Conservation (phyloP, 2,113 vertebrate genomes). For the Deroptyus accipitrinus region DNA sequence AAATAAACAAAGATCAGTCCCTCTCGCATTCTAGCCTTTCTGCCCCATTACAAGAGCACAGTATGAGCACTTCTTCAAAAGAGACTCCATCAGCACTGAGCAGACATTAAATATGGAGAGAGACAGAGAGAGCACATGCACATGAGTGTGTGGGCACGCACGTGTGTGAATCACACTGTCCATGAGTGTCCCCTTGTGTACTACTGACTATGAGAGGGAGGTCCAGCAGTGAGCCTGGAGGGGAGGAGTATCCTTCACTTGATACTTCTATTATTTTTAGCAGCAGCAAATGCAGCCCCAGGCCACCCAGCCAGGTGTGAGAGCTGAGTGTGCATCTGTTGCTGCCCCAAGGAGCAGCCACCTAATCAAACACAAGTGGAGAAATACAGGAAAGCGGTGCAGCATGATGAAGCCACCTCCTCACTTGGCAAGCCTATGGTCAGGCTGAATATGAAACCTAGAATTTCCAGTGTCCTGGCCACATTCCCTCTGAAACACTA, state of each 20-base stretch:
- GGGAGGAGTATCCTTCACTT: background rate
- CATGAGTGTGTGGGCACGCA: fast-evolving
- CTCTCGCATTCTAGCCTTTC: background rate
- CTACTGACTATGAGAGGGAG: fast-evolving
- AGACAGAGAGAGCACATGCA: background rate
- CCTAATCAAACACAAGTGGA: background rate
- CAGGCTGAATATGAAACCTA: background rate
- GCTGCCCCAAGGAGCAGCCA: background rate
- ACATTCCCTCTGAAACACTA: background rate
- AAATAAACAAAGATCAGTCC: background rate
- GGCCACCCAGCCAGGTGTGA: background rate
- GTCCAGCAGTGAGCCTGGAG: background rate
- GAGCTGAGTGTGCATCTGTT: background rate
- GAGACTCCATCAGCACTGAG: background rate
- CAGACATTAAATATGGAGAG: background rate
- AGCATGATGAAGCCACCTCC: background rate
- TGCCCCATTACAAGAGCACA: background rate
- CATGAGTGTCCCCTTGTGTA: fast-evolving
- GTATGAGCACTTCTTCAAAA: background rate
- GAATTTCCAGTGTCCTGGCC: background rate
- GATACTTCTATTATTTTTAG: background rate
- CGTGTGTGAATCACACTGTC: fast-evolving
- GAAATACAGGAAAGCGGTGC: background rate
- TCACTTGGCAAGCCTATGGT: background rate
- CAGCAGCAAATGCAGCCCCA: background rate